A percentile compares a stretch with the other conserved stretches of the same genome.
Conservation (phyloP, 2,797 vertebrate genomes). For the Iguana delicatissima region DNA sequence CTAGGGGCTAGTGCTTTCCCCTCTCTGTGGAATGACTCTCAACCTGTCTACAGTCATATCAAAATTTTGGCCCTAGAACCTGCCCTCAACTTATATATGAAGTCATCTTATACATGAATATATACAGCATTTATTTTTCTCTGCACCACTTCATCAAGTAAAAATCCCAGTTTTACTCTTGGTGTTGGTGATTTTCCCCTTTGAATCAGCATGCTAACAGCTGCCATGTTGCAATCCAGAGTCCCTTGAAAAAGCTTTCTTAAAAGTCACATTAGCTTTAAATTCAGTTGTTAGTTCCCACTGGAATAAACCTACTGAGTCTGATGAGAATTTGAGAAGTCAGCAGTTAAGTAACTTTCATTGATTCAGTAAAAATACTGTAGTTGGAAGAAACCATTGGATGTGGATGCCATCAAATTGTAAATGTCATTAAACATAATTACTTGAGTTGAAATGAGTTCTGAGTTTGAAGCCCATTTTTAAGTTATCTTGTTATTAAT, state of each 20-base stretch:
- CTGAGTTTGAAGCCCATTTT: conserved; percentile 10
- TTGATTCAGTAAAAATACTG: not conserved
- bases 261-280: not conserved
- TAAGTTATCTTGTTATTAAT: not conserved
- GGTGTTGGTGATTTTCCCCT: not conserved
- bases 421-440: too few species aligned
- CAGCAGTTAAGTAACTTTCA: too few species aligned
- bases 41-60: too few species aligned
- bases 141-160: not conserved
- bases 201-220: not conserved
- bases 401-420: too few species aligned
- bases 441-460: not conserved
- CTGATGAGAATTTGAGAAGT: too few species aligned
- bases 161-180: not conserved
- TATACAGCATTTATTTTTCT: too few species aligned
- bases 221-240: not conserved
- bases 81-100: too few species aligned
- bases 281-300: not conserved
- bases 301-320: too few species aligned
- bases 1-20: too few species aligned
- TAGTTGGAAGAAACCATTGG: not conserved
- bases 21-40: too few species aligned
- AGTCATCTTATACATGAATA: too few species aligned
- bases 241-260: not conserved
- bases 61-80: too few species aligned